Percentiles rank a stretch among this genome's conserved stretches.
phyloP scores from a whole-genome alignment of 2,888 invertebrate species.

The Epicampocera succincta region DNA sequence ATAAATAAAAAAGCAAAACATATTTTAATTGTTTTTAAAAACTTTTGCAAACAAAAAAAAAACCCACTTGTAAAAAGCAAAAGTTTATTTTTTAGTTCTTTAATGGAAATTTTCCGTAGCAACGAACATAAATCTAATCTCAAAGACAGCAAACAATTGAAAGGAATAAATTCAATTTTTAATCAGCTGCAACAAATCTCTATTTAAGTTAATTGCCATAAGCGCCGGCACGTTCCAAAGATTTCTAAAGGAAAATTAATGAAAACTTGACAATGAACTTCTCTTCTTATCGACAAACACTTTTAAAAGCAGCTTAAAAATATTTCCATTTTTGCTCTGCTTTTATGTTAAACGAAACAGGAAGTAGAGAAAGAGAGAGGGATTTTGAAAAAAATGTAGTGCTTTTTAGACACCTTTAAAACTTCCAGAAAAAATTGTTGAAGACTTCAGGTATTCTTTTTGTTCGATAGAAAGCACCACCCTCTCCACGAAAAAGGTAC shows the following conservation, averaged over 20 bases:
- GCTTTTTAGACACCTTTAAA: conserved; percentile 46
- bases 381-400: neutral
- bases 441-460: conserved; percentile 8
- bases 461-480: too few species aligned
- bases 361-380: conserved; percentile 41
- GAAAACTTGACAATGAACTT: conserved; percentile 53
- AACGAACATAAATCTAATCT: neutral
- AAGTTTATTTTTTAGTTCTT: conserved; percentile 9
- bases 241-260: conserved; percentile 25
- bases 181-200: neutral
- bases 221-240: conserved; percentile 43
- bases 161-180: conserved; percentile 1
- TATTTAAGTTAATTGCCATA: conserved; percentile 46
- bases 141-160: conserved; percentile 21
- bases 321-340: neutral
- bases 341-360: too few species aligned
- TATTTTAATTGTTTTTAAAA: neutral
- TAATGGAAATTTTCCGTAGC: conserved; percentile 24
- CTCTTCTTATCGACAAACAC: conserved; percentile 11
- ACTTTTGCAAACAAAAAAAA: neutral
- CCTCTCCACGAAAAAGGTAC: conserved; percentile 2
- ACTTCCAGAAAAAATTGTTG: neutral
- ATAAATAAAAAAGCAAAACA: neutral
- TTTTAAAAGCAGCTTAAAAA: conserved; percentile 58
- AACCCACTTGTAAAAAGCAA: conserved; percentile 21